Conservation (phyloP, 2,888 invertebrate genomes). For the Stramonita haemastoma region DNA sequence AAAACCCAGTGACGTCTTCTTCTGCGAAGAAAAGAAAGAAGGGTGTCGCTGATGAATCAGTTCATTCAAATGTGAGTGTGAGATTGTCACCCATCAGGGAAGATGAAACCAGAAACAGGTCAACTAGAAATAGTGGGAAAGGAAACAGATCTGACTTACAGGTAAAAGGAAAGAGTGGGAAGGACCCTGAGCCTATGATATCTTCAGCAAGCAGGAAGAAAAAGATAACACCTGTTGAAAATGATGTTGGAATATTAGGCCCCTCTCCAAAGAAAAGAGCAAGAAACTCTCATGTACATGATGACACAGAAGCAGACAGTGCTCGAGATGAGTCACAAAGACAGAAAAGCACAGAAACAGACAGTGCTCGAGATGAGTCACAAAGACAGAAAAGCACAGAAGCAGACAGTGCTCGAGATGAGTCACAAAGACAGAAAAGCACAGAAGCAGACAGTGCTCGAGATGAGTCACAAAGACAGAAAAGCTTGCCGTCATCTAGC, state of each 20-base stretch:
- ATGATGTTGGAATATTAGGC: background rate
- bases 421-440: background rate
- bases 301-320: too few relatives aligned
- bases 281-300: background rate
- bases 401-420: background rate
- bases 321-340: too few relatives aligned
- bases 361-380: too few relatives aligned
- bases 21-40: background rate
- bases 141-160: background rate
- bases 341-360: too few relatives aligned
- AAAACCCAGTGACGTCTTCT: too few relatives aligned
- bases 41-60: background rate
- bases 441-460: background rate
- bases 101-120: background rate
- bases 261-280: conserved; percentile 5
- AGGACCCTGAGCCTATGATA: background rate
- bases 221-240: background rate
- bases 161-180: background rate
- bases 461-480: background rate
- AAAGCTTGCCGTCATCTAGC: background rate
- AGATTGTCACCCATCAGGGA: background rate
- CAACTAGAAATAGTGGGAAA: background rate
- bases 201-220: background rate
- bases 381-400: background rate
- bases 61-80: background rate